These are phyloP conservation scores for Penelope pileata DNA, from an alignment of 2,113 vertebrate genomes.

Conservation along the genomic window DNA sequence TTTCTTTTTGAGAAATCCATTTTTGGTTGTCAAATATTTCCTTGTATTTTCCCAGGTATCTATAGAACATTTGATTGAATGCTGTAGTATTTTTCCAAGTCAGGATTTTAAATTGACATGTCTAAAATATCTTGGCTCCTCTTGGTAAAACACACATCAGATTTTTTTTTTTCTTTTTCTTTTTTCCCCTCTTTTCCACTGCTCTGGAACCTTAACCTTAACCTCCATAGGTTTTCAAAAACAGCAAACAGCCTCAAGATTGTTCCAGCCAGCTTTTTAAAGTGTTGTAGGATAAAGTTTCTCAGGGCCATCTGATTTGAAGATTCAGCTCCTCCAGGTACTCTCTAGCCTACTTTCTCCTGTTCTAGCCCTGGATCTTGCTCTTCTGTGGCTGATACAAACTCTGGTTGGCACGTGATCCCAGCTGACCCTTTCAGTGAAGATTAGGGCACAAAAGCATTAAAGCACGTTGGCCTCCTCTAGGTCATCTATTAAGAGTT, in stretches of 20 bases:
- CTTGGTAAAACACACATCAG: neutral
- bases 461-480: slow-evolving; percentile 28
- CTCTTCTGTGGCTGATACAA: neutral
- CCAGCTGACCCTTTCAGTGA: slow-evolving; percentile 44
- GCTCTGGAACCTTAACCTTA: slow-evolving; percentile 16
- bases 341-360: slow-evolving; percentile 43
- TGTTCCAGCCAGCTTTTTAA: neutral
- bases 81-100: neutral
- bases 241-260: neutral
- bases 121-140: neutral
- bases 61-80: neutral
- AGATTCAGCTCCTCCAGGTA: slow-evolving; percentile 17
- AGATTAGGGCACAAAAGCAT: slow-evolving; percentile 50
- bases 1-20: neutral
- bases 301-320: neutral
- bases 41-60: neutral
- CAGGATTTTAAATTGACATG: neutral
- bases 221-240: slow-evolving; percentile 2
- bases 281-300: neutral
- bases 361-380: neutral
- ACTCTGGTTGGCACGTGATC: slow-evolving; percentile 43
- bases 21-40: neutral
- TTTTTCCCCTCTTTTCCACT: slow-evolving; percentile 10
- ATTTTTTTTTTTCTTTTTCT: too few species aligned
- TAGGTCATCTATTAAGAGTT: slow-evolving; percentile 44